A percentile compares a stretch with the other conserved stretches of the same genome.
Evolutionary conservation across 2,113 vertebrate species (phyloP).

Genomic region (Brachypteracias leptosomus): DNA sequence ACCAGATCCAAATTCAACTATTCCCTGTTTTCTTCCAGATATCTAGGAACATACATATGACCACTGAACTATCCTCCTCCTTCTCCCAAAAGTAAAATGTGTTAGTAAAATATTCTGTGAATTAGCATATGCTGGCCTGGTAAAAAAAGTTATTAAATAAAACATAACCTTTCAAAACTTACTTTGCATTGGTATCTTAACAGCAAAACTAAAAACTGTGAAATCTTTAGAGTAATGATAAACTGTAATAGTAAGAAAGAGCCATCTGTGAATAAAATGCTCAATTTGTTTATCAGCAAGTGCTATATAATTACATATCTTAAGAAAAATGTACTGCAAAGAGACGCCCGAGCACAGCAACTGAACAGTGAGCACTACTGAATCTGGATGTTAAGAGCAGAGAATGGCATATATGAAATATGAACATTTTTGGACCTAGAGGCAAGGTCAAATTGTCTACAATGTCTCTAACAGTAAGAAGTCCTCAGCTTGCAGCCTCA

Average conservation of each 20-base stretch:
- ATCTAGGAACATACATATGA: not conserved
- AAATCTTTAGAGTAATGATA: slow-evolving; percentile 11
- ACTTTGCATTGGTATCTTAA: not conserved
- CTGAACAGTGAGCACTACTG: not conserved
- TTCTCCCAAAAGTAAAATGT: not conserved
- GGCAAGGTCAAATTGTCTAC: slow-evolving; percentile 71
- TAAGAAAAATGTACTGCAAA: slow-evolving; percentile 24
- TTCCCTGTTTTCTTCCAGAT: not conserved
- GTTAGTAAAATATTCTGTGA: not conserved
- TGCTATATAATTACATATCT: slow-evolving; percentile 20
- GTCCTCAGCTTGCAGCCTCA: slow-evolving; percentile 55
- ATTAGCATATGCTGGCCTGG: not conserved
- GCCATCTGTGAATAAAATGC: slow-evolving; percentile 23
- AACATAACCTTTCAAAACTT: not conserved
- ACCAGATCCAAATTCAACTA: not conserved
- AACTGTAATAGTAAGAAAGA: slow-evolving; percentile 22
- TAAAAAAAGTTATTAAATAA: not conserved
- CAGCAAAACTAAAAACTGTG: not conserved
- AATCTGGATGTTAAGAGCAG: slow-evolving; percentile 17
- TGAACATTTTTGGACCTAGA: slow-evolving; percentile 50
- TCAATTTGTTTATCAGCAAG: slow-evolving; percentile 2
- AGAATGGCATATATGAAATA: slow-evolving; percentile 40
- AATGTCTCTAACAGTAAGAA: slow-evolving; percentile 56
- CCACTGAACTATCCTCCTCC: not conserved
- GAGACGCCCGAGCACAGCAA: slow-evolving; percentile 5